Evolutionary conservation across 2,888 invertebrate genomes (phyloP).

Genomic region (Hanleya hanleyi): DNA sequence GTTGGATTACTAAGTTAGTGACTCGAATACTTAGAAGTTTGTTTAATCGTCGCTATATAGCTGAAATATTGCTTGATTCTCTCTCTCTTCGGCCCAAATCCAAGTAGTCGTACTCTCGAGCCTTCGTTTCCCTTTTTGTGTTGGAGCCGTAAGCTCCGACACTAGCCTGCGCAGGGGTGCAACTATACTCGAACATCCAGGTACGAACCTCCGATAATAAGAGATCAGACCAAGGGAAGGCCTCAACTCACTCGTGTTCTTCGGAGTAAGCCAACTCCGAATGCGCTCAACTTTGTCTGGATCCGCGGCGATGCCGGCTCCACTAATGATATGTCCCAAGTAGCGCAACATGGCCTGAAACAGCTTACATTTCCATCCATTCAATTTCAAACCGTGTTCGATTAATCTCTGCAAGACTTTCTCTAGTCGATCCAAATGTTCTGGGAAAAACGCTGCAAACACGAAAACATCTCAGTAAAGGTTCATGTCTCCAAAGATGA

Average conservation of each 20-base stretch:
- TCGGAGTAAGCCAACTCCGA: background rate
- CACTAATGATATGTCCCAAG: background rate
- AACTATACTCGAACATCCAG: background rate
- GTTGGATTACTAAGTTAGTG: too few relatives aligned
- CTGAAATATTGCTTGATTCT: too few relatives aligned
- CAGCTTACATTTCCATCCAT: too few relatives aligned
- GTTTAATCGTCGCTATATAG: too few relatives aligned
- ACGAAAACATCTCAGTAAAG: background rate
- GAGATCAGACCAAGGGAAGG: background rate
- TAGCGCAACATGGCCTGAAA: background rate
- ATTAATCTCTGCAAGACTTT: background rate
- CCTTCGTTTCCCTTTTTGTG: background rate
- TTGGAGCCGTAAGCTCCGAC: background rate
- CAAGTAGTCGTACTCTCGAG: background rate
- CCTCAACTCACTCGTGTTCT: background rate
- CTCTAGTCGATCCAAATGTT: background rate
- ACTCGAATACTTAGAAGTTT: too few relatives aligned
- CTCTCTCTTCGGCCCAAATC: background rate
- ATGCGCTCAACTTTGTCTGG: background rate
- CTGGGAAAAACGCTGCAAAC: background rate
- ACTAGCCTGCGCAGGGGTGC: background rate
- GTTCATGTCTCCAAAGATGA: too few relatives aligned
- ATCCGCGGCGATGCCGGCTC: background rate
- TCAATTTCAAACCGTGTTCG: too few relatives aligned
- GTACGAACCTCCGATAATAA: background rate